phyloP scores from a whole-genome alignment of 2,113 vertebrate genomes.

The Chlamydotis undulata region DNA sequence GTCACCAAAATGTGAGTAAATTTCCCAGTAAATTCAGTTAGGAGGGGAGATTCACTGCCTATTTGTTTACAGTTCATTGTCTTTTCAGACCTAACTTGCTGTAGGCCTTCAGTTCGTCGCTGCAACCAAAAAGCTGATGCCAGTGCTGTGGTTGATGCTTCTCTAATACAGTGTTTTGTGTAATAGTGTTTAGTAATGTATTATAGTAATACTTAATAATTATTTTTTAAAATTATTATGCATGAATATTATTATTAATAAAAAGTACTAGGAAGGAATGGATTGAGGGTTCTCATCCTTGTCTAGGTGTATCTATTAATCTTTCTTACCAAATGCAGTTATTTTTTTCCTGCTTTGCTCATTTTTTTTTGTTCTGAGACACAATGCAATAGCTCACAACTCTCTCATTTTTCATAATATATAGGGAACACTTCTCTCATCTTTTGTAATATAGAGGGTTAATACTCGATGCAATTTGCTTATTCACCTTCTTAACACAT shows the following conservation, averaged over 20 bases:
- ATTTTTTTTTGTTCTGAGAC: not conserved
- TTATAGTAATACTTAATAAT: not conserved
- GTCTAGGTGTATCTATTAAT: not conserved
- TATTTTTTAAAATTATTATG: not conserved
- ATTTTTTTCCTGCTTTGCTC: not conserved
- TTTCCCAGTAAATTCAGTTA: not conserved
- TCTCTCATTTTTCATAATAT: not conserved
- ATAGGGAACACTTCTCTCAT: not conserved
- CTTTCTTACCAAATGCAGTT: not conserved
- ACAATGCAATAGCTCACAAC: not conserved
- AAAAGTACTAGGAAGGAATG: not conserved
- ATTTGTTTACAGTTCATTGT: not conserved
- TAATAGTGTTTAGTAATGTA: not conserved
- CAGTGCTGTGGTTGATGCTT: not conserved
- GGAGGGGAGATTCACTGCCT: not conserved
- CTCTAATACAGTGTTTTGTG: not conserved
- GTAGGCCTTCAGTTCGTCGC: not conserved
- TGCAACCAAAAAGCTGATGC: not conserved
- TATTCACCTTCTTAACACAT: not conserved
- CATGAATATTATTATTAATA: not conserved
- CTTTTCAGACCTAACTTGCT: not conserved
- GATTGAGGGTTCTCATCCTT: not conserved
- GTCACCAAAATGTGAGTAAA: conserved; percentile 69
- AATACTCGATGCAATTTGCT: not conserved
- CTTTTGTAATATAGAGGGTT: not conserved